A percentile compares a stretch with the other conserved stretches of the same genome.
These are phyloP conservation scores for Drosophila watanabei DNA, from an alignment of 1,140 invertebrate species.

Conservation along the genomic window DNA sequence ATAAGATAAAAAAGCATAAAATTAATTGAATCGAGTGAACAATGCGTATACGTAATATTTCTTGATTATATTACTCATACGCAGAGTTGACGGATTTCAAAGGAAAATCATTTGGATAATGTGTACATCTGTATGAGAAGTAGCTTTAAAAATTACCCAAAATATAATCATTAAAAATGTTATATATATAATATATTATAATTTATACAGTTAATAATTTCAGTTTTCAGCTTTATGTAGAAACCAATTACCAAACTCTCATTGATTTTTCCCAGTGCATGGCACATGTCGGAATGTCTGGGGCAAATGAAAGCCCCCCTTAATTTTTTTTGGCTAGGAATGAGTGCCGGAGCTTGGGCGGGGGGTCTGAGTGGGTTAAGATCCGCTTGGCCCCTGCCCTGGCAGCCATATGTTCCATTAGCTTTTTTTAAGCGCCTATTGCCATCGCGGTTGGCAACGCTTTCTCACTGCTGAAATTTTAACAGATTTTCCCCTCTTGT, in stretches of 20 bases:
- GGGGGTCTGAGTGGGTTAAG: conserved; percentile 28
- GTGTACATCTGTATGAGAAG: too few relatives aligned
- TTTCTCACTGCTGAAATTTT: conserved; percentile 66
- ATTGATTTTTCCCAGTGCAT: conserved; percentile 5
- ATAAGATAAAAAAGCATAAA: background rate
- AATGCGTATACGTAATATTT: conserved; percentile 2
- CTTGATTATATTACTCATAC: conserved; percentile 4
- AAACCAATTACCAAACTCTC: background rate
- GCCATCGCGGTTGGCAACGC: conserved; percentile 39
- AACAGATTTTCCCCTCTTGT: conserved; percentile 73
- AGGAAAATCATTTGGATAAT: background rate
- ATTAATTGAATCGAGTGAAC: background rate
- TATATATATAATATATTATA: background rate
- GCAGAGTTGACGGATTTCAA: background rate
- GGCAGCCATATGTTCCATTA: conserved; percentile 75
- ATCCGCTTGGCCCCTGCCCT: conserved; percentile 41
- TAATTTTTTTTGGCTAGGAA: conserved; percentile 23
- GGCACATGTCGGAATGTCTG: conserved; percentile 1
- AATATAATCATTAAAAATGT: background rate
- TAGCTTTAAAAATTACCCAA: background rate
- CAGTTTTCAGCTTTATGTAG: background rate
- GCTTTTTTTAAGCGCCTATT: conserved; percentile 81
- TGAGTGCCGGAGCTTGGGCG: conserved; percentile 1
- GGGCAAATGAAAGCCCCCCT: conserved; percentile 9
- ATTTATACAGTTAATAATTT: background rate